A percentile compares a stretch with the other conserved stretches of the same genome.
Conservation (phyloP, 2,113 vertebrate species). For the Climacteris rufus region DNA sequence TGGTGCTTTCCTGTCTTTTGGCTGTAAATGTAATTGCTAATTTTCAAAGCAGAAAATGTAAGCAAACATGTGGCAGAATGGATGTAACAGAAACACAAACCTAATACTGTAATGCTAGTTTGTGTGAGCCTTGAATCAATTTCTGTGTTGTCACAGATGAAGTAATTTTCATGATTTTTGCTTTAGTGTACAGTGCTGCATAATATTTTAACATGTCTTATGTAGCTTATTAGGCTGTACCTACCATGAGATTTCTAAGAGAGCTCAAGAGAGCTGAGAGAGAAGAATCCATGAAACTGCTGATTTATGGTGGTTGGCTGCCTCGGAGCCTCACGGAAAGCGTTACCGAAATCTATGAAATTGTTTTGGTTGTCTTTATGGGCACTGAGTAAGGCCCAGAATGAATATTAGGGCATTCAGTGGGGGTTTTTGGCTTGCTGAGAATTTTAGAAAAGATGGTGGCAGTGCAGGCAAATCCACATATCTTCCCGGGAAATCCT, state of each 20-base stretch:
- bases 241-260: not conserved
- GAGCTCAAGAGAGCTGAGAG: not conserved
- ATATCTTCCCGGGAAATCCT: not conserved
- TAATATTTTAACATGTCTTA: not conserved
- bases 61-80: not conserved
- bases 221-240: not conserved
- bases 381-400: not conserved
- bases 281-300: not conserved
- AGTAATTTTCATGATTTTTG: not conserved
- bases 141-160: not conserved
- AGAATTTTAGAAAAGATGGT: not conserved
- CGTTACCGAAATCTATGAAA: fast-evolving
- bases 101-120: not conserved
- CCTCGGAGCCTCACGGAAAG: not conserved
- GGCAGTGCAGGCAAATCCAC: not conserved
- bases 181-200: not conserved
- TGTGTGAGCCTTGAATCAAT: not conserved
- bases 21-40: not conserved
- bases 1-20: not conserved
- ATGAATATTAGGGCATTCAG: not conserved
- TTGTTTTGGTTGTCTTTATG: not conserved
- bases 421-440: not conserved
- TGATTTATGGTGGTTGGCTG: not conserved
- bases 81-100: not conserved
- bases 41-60: not conserved